Conservation (phyloP, 1,140 invertebrate genomes). For the Orussus abietinus region DNA sequence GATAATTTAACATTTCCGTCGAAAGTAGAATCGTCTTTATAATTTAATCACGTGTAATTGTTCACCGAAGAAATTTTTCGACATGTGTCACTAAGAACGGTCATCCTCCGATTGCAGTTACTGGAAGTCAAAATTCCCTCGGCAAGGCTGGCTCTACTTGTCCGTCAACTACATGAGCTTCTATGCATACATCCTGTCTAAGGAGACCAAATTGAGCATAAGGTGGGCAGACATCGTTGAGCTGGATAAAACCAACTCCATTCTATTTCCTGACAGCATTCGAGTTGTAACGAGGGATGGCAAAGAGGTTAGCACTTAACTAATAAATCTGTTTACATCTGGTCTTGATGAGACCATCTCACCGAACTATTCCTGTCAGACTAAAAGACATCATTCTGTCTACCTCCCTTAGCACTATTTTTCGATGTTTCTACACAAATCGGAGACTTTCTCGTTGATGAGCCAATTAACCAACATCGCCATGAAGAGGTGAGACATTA, state of each 20-base stretch:
- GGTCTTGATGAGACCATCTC: too few relatives aligned
- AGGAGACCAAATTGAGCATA: constrained; percentile 83
- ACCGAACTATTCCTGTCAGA: background rate
- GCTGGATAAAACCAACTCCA: constrained; percentile 70
- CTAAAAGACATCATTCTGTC: background rate
- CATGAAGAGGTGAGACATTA: constrained; percentile 87
- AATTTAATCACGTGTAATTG: background rate
- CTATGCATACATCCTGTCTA: constrained; percentile 90
- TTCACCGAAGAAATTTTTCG: too few relatives aligned
- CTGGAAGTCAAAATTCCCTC: constrained; percentile 86
- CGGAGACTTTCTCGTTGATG: constrained; percentile 88
- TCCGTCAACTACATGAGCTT: constrained; percentile 95
- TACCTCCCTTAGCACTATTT: constrained; percentile 69
- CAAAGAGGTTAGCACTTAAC: constrained; percentile 60
- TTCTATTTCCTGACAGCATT: constrained; percentile 84
- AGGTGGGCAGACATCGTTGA: constrained; percentile 78
- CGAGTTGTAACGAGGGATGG: constrained; percentile 77
- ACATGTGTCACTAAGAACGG: too few relatives aligned
- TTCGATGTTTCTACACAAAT: constrained; percentile 84
- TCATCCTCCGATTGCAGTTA: too few relatives aligned
- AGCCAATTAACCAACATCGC: constrained; percentile 95
- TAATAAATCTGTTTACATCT: too few relatives aligned
- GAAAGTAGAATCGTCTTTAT: too few relatives aligned
- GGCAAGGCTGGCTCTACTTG: constrained; percentile 94
- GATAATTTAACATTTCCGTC: too few relatives aligned